phyloP scores from a whole-genome alignment of 2,113 vertebrate species.

The Solenodon paradoxus region DNA sequence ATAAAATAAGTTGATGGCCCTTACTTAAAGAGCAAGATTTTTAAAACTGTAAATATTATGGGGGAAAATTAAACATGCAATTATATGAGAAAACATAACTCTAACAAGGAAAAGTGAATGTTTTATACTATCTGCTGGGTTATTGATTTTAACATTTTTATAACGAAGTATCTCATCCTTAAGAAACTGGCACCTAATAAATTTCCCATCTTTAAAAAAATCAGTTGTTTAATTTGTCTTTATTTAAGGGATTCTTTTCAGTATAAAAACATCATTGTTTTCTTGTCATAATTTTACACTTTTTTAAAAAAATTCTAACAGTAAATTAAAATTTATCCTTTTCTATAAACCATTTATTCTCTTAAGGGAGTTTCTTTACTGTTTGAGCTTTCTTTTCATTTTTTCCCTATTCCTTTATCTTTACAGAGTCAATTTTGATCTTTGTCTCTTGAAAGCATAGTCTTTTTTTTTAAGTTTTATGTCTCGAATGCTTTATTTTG shows the following conservation, averaged over 20 bases:
- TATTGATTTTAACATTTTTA: constrained; percentile 1
- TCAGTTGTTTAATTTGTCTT: neutral
- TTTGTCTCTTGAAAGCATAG: constrained; percentile 29
- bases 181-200: neutral
- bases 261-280: neutral
- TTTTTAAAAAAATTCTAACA: constrained; percentile 12
- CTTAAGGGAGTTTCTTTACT: constrained; percentile 28
- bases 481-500: neutral
- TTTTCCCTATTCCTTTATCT: constrained; percentile 13
- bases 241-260: neutral
- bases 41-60: neutral
- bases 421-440: constrained; percentile 16
- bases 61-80: neutral
- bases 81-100: neutral
- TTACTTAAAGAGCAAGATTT: constrained; percentile 15
- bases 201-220: neutral
- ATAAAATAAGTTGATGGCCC: neutral
- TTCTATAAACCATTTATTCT: neutral
- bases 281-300: neutral
- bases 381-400: constrained; percentile 20
- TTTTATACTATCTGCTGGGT: neutral
- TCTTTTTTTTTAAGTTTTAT: constrained; percentile 44
- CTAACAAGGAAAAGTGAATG: constrained; percentile 1
- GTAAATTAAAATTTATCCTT: constrained; percentile 15
- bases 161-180: neutral